phyloP scores from a whole-genome alignment of 2,113 vertebrate genomes.

The Porphyrio hochstetteri region DNA sequence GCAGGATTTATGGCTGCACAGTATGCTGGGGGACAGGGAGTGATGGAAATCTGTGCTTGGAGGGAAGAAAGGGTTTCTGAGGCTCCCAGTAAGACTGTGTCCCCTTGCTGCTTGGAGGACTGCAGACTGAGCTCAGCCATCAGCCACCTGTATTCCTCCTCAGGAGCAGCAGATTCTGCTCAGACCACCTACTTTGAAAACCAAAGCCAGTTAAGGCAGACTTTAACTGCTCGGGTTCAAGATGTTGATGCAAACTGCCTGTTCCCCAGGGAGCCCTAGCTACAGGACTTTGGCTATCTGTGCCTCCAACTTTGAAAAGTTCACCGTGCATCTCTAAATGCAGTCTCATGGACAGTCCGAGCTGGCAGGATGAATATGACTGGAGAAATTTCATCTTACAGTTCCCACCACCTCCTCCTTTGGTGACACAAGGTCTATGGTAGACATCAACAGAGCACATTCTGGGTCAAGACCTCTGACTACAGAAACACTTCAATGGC shows the following conservation, averaged over 20 bases:
- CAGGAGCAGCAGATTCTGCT: not conserved
- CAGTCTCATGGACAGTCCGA: not conserved
- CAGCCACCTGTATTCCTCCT: slow-evolving; percentile 52
- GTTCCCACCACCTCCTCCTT: not conserved
- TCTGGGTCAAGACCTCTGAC: not conserved
- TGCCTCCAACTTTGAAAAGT: not conserved
- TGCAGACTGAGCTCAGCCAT: not conserved
- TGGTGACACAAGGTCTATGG: not conserved
- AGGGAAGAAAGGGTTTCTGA: not conserved
- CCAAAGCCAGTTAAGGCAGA: slow-evolving; percentile 7
- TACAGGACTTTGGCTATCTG: not conserved
- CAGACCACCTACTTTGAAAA: slow-evolving; percentile 66
- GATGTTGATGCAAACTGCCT: not conserved
- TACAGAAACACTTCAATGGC: not conserved
- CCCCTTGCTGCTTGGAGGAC: not conserved
- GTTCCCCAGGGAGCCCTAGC: not conserved
- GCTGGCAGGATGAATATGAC: not conserved
- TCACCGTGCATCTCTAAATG: not conserved
- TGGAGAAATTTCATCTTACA: not conserved
- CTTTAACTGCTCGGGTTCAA: not conserved
- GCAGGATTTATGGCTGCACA: not conserved
- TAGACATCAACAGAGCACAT: not conserved
- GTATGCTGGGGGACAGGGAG: not conserved
- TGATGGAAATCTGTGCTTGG: not conserved
- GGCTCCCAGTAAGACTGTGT: not conserved